Base-by-base conservation (phyloP, 2,113 vertebrate genomes). In the Collichthys lucidus region DNA sequence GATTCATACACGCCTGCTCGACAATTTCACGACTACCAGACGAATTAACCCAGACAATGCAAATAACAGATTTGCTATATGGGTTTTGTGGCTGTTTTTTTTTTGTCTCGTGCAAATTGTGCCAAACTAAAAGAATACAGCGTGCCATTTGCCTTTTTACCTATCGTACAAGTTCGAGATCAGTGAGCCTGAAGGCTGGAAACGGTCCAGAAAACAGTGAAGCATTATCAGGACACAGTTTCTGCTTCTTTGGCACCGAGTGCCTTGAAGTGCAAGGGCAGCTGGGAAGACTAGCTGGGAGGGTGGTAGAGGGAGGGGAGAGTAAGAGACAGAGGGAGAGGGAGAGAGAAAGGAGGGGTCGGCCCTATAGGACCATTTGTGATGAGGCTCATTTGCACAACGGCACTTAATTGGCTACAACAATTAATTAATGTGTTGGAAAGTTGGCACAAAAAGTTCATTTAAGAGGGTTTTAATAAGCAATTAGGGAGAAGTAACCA, bases 371-470 rank as follows among this genome's bases (percentile, higher is more conserved):
- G 97, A 97, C 96, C 97, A 97, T 99, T 99, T 98, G 97, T 96
- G 96, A 96, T 96, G 96, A 94, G 96, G 96, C 97, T 99, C 97
- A 98, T 98, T 98, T 97, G 97, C 96, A 96, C 97, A 96, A 96
- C 95, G 97, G 95, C 97, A 99, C 96, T 98, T 98, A 98, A 99
- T 98, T 98, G 97, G 97, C 97, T 98, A 97, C 97, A 97, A 97
- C 97, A 98, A 98, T 99, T 99, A 99, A 99, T 98, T 98, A 98
- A 98, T 98, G 97, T 98, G 97, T 99, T 97, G 96, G 96, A 98
- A 98, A 98, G 97, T 98, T 98, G 97, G 97, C 97, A 98, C 96
- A 95, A 95, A 95, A 96, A 95, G 95, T 96, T 96, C 92, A 95
- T 95, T 95, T 95, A 95, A 96, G 94, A 94, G 94, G 94, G 94